A percentile compares a stretch with the other conserved stretches of the same genome.
These are phyloP conservation scores for Drosophila auraria DNA, from an alignment of 1,140 invertebrate species.

Conservation along the genomic window DNA sequence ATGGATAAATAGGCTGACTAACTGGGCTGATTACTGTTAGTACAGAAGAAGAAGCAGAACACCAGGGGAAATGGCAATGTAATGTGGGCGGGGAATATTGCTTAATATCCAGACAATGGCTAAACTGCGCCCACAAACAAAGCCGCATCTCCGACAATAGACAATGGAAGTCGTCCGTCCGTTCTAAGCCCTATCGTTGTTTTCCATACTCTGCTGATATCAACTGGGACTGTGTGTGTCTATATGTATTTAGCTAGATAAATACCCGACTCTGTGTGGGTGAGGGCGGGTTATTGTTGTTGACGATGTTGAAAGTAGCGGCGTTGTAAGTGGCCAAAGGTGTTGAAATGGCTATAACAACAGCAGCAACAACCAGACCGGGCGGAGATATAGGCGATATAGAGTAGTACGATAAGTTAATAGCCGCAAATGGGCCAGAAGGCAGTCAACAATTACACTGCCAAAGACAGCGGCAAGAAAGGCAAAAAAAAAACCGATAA, in stretches of 20 bases:
- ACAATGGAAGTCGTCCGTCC: constrained; percentile 40
- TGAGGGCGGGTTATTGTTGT: constrained; percentile 39
- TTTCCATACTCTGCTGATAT: constrained; percentile 47
- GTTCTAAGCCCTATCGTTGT: constrained; percentile 18
- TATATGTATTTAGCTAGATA: constrained; percentile 17
- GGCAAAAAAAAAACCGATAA: constrained; percentile 27
- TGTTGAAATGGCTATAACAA: constrained; percentile 69
- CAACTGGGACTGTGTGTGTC: constrained; percentile 12
- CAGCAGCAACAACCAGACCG: constrained; percentile 3
- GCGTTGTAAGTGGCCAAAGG: constrained; percentile 61
- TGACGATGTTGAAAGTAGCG: constrained; percentile 67
- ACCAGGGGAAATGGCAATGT: constrained; percentile 20
- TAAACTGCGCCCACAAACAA: constrained; percentile 51
- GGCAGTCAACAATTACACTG: constrained; percentile 45
- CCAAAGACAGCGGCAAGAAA: constrained; percentile 33
- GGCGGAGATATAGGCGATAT: constrained; percentile 2
- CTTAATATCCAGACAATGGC: constrained; percentile 66
- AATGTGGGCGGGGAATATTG: constrained; percentile 46
- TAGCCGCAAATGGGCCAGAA: constrained; percentile 33
- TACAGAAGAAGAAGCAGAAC: constrained; percentile 1
- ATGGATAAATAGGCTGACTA: constrained; percentile 29
- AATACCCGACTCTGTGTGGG: constrained; percentile 17
- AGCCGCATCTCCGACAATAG: constrained; percentile 49
- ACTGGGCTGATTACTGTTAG: constrained; percentile 18
- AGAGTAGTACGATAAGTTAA: constrained; percentile 37